Percentiles rank a stretch among this genome's conserved stretches.
Evolutionary conservation across 2,113 vertebrate genomes (phyloP).

Genomic region (Amphiprion percula): DNA sequence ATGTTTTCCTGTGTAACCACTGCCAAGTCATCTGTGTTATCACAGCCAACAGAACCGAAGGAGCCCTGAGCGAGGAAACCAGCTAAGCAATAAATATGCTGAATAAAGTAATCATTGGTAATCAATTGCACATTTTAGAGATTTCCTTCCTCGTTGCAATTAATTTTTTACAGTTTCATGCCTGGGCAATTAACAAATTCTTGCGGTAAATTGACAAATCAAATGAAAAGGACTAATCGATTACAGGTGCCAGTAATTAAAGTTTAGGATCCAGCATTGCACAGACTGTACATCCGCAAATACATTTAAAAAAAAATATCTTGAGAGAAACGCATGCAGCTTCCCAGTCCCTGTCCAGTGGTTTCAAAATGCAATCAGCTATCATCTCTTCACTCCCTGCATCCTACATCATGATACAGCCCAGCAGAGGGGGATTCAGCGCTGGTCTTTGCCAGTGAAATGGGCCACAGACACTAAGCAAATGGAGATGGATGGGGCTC

Average conservation of each 20-base stretch:
- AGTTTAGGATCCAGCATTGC: background rate
- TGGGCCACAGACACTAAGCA: conserved; percentile 74
- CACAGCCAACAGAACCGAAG: conserved; percentile 49
- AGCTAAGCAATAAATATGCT: conserved; percentile 75
- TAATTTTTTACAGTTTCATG: conserved; percentile 50
- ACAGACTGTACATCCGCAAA: background rate
- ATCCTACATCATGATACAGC: conserved; percentile 11
- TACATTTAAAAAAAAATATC: background rate
- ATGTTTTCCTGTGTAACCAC: conserved; percentile 30
- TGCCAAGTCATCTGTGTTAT: conserved; percentile 49
- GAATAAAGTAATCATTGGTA: conserved; percentile 61
- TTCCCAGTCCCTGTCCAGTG: background rate
- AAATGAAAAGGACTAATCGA: conserved; percentile 52
- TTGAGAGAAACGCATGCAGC: background rate
- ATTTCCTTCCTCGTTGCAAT: conserved; percentile 53
- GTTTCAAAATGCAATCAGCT: conserved; percentile 17
- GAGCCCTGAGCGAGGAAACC: conserved; percentile 38
- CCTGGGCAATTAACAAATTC: conserved; percentile 31
- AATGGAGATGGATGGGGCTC: conserved; percentile 82
- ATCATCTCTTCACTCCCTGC: conserved; percentile 17
- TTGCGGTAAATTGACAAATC: conserved; percentile 35
- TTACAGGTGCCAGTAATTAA: conserved; percentile 30
- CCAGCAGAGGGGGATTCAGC: conserved; percentile 43
- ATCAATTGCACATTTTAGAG: conserved; percentile 68
- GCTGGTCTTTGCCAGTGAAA: conserved; percentile 69